Base-by-base conservation (phyloP, 1,140 invertebrate species). In the Lasioglossum albipes region DNA sequence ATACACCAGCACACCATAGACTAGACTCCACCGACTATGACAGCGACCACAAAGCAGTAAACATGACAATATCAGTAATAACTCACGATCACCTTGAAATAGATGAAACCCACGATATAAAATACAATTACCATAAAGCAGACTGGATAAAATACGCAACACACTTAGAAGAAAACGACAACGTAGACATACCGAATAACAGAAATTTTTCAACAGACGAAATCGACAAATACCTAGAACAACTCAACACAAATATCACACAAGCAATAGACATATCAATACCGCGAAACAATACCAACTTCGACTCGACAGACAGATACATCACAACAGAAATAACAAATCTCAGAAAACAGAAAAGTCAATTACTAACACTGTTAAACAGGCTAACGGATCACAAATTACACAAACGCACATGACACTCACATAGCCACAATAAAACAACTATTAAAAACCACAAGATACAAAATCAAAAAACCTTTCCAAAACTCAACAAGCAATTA, bases 91-190 rank as follows among this genome's bases (percentile, higher is more conserved):
- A 62, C n/a, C 12, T 61, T 20, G 22, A 52, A 45, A 27, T 73
- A 12, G 57, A 73, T 49, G 49, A 54, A 18, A 5, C 22, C 10
- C 27, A 27, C 20, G 31, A 12, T 7, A 71, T 71, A n/a, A 22
- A 13, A 42, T 62, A 73, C n/a, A 73, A 73, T 12, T 73, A 36
- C 42, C n/a, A 42, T 22, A 62, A 73, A 61, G 59, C 71, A 2
- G 36, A 73, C 42, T 73, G 71, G 59, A 6, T 0, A n/a, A n/a
- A 62, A 73, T 73, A 64, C 22, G 10, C n/a, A 49, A 22, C n/a
- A 3, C 22, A 10, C 3, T 9, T 73, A 22, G 42, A 6, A 3
- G 12, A 73, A 5, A 73, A 41, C 2, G 36, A 4, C 18, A 3
- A 18, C 5, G 16, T 71, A 4, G 18, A 57, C 0, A 71, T 71